phyloP scores from a whole-genome alignment of 2,888 invertebrate genomes.

The Calameuta filiformis region DNA sequence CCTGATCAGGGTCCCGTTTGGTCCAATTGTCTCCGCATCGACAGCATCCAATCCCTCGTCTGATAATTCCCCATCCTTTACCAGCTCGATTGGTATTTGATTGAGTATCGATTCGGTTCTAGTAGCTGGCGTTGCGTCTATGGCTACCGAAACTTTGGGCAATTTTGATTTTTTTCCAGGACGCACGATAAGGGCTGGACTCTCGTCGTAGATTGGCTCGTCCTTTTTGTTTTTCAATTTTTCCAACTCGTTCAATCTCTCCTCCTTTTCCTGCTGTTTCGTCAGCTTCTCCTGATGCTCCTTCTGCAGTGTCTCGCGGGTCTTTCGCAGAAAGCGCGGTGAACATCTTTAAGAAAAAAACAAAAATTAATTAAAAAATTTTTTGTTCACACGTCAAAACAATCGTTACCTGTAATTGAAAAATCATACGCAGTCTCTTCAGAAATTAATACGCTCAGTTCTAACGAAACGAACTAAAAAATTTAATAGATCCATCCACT shows the following conservation, averaged over 20 bases:
- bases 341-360: constrained; percentile 67
- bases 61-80: constrained; percentile 64
- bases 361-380: neutral
- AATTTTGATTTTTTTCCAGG: constrained; percentile 67
- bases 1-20: constrained; percentile 27
- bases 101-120: constrained; percentile 78
- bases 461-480: neutral
- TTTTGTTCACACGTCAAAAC: neutral
- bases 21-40: constrained; percentile 19
- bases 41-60: constrained; percentile 32
- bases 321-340: constrained; percentile 73
- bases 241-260: constrained; percentile 37
- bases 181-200: constrained; percentile 50
- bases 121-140: constrained; percentile 83
- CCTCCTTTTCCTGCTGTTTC: constrained; percentile 54
- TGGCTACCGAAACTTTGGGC: constrained; percentile 79
- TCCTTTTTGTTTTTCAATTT: constrained; percentile 36
- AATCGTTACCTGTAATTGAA: neutral
- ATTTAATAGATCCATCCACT: neutral
- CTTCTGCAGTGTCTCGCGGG: constrained; percentile 59
- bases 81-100: constrained; percentile 82
- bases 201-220: constrained; percentile 56
- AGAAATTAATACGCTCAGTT: neutral
- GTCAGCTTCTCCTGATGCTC: constrained; percentile 58
- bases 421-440: neutral